phyloP scores from a whole-genome alignment of 2,113 vertebrate species.

The Phyllopteryx taeniolatus region DNA sequence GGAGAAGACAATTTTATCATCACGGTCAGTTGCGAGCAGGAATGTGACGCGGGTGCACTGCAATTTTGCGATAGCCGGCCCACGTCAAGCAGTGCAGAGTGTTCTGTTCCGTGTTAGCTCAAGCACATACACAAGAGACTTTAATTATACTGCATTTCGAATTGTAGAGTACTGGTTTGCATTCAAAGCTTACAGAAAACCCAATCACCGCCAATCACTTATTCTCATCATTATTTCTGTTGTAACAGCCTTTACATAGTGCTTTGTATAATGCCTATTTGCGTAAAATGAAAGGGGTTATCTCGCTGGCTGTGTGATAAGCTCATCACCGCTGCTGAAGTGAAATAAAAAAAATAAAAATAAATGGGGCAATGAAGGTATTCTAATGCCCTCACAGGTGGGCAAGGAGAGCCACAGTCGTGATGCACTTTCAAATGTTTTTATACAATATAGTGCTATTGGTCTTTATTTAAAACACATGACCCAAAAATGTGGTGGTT shows the following conservation, averaged over 20 bases:
- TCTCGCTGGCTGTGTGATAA: slow-evolving; percentile 23
- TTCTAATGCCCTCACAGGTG: background rate
- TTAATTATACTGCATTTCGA: slow-evolving; percentile 26
- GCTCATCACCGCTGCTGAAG: background rate
- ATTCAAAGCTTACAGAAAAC: slow-evolving; percentile 20
- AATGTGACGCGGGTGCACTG: slow-evolving; percentile 21
- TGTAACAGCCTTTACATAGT: slow-evolving; percentile 25
- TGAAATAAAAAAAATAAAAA: background rate
- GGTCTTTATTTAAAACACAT: background rate
- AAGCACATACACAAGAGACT: slow-evolving; percentile 17
- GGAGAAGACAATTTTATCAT: slow-evolving; percentile 40
- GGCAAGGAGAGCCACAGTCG: background rate
- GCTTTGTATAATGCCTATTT: slow-evolving; percentile 15
- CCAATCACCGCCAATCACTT: slow-evolving; percentile 28
- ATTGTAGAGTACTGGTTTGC: slow-evolving; percentile 12
- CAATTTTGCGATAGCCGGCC: slow-evolving; percentile 25
- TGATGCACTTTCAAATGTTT: background rate
- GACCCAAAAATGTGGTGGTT: too few species aligned
- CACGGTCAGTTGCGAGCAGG: slow-evolving; percentile 33
- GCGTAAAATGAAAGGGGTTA: slow-evolving; percentile 27
- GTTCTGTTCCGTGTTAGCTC: background rate
- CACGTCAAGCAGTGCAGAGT: slow-evolving; percentile 16
- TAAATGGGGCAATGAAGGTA: background rate
- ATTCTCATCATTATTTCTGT: slow-evolving; percentile 19
- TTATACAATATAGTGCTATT: background rate